Evolutionary conservation across 2,797 vertebrate species (phyloP), one percentile per base, ranked within the genome.

Genomic region (Salarias fasciatus): DNA sequence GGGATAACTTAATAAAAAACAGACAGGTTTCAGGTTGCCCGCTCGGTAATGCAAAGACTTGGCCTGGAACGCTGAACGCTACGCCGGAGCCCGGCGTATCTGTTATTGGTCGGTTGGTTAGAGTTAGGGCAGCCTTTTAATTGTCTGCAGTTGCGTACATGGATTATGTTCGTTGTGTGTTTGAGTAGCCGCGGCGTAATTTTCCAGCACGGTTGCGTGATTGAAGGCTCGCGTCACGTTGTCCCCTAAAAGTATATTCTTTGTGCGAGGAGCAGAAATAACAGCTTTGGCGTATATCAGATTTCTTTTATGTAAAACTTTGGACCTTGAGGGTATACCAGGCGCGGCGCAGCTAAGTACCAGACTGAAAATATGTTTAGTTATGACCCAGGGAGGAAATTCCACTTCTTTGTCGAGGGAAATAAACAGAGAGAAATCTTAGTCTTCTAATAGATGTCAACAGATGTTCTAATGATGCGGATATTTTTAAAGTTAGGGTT

Each of bases 1-100:
- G 35, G 24, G 36, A 56, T 55, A 55, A 63, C 46, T 11, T 75
- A 71, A 82, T 72, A 66, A 54, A 77, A 69, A 60, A 24, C 63
- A 79, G 49, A 68, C 11, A 9, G 18, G 45, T 60, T 56, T 71
- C 67, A 45, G 63, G 66, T 41, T 72, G 29, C 63, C 53, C 5
- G 4, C 69, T 49, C 24, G 6, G 31, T 53, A 51, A 65, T 62
- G 37, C n/a, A 30, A 45, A 63, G 42, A 47, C 41, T 42, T 63
- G 49, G 62, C 44, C 43, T n/a, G n/a, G 0, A 48, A 14, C 15
- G 8, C 3, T 33, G 40, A 45, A 43, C 45, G 9, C 44, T 41
- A 41, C 65, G 43, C 58, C 0, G 6, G 24, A 65, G 53, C 8
- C 45, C 64, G 53, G 59, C 50, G 53, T 52, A 68, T 60, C 12